Conservation (phyloP, 2,888 invertebrate species). For the Pandemis corylana region DNA sequence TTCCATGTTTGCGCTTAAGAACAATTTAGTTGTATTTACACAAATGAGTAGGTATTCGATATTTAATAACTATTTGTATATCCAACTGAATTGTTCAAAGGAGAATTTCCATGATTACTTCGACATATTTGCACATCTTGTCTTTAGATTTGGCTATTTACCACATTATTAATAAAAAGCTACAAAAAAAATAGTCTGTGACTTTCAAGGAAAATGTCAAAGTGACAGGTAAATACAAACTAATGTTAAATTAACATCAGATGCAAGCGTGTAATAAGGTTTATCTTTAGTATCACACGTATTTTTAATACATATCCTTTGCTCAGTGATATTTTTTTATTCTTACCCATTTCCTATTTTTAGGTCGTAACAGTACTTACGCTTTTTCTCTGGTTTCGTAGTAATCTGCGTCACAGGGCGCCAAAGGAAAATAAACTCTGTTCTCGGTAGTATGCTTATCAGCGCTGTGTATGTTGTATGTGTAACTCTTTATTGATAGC, state of each 20-base stretch:
- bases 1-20: neutral
- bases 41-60: neutral
- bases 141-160: neutral
- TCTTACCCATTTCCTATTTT: neutral
- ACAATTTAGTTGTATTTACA: neutral
- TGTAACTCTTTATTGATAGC: too few relatives aligned
- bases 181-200: too few relatives aligned
- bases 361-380: neutral
- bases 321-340: neutral
- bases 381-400: neutral
- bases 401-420: neutral
- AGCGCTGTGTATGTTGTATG: neutral
- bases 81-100: neutral
- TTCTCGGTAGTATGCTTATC: neutral
- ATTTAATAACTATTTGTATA: neutral
- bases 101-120: neutral
- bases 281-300: neutral
- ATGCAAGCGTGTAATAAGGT: neutral
- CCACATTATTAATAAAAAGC: too few relatives aligned
- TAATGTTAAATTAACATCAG: neutral
- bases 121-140: neutral
- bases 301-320: slow-evolving; percentile 6
- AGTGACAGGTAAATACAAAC: too few relatives aligned
- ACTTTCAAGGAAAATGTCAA: too few relatives aligned
- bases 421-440: neutral